Conservation (phyloP, 1,140 invertebrate genomes). For the Drosophila littoralis region DNA sequence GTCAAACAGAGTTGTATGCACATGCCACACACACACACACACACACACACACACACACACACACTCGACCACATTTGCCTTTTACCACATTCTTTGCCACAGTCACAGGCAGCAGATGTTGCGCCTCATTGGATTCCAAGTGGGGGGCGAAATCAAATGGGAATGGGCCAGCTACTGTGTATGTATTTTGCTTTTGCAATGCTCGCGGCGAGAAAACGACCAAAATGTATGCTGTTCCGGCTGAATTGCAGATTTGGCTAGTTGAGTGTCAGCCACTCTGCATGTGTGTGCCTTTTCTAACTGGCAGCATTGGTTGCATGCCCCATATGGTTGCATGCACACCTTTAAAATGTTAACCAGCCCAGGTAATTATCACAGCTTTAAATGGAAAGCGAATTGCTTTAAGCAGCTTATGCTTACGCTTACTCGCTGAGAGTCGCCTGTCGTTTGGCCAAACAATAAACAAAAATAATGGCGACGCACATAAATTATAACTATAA, state of each 20-base stretch:
- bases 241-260: constrained; percentile 73
- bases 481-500: constrained; percentile 77
- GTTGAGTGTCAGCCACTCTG: constrained; percentile 7
- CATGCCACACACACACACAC: not conserved
- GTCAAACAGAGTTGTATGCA: constrained; percentile 58
- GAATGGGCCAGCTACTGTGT: not conserved
- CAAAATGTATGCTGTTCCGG: constrained; percentile 77
- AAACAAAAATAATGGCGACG: constrained; percentile 68
- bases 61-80: constrained; percentile 20
- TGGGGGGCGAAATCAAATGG: not conserved
- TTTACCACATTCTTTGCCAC: constrained; percentile 65
- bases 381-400: constrained; percentile 25
- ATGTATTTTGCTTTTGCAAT: constrained; percentile 43
- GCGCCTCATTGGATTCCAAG: constrained; percentile 65
- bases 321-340: constrained; percentile 7
- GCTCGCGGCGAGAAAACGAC: constrained; percentile 69
- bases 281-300: not conserved
- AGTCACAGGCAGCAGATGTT: constrained; percentile 70
- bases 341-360: constrained; percentile 25
- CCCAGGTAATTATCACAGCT: constrained; percentile 38
- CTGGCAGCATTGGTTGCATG: constrained; percentile 25
- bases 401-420: constrained; percentile 24
- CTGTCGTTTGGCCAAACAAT: constrained; percentile 54
- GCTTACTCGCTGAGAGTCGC: constrained; percentile 55
- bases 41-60: not conserved